Evolutionary conservation across 2,888 invertebrate species (phyloP).

Genomic region (Pristionchus entomophagus): DNA sequence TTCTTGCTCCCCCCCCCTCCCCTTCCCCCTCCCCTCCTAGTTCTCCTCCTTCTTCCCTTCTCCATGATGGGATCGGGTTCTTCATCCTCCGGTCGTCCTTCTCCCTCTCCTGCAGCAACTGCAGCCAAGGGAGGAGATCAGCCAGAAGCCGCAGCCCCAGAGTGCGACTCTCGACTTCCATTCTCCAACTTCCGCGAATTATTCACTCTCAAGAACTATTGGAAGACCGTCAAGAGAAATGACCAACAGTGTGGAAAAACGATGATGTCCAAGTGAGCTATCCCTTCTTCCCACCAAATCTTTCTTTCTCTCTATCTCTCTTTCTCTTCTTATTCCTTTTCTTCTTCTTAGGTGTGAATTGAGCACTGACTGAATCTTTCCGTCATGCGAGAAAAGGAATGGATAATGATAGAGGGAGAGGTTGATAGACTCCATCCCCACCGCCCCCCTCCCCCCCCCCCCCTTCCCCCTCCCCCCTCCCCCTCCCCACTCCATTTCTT

Average conservation of each 20-base stretch:
- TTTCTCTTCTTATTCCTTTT: not conserved
- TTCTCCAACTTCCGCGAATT: constrained; percentile 73
- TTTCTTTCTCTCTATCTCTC: not conserved
- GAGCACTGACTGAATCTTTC: not conserved
- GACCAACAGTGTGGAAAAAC: constrained; percentile 69
- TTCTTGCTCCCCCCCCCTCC: constrained; percentile 37
- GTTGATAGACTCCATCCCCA: not conserved
- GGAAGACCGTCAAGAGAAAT: constrained; percentile 74
- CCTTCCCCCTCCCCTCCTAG: not conserved
- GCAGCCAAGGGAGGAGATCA: constrained; percentile 53
- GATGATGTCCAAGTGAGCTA: constrained; percentile 67
- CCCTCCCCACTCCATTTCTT: not conserved
- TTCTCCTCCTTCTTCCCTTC: constrained; percentile 8
- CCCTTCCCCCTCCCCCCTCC: not conserved
- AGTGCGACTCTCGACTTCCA: constrained; percentile 69
- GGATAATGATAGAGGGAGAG: not conserved
- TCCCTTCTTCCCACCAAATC: not conserved
- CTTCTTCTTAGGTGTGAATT: not conserved
- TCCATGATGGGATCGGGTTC: constrained; percentile 56
- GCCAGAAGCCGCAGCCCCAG: constrained; percentile 56
- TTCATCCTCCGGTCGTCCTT: not conserved
- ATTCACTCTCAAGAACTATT: constrained; percentile 75
- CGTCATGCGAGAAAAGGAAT: not conserved
- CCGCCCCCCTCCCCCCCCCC: not conserved
- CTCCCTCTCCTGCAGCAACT: constrained; percentile 45